Base-by-base conservation (phyloP, 1,140 invertebrate genomes). In the Pseudomyrmex dendroicus region DNA sequence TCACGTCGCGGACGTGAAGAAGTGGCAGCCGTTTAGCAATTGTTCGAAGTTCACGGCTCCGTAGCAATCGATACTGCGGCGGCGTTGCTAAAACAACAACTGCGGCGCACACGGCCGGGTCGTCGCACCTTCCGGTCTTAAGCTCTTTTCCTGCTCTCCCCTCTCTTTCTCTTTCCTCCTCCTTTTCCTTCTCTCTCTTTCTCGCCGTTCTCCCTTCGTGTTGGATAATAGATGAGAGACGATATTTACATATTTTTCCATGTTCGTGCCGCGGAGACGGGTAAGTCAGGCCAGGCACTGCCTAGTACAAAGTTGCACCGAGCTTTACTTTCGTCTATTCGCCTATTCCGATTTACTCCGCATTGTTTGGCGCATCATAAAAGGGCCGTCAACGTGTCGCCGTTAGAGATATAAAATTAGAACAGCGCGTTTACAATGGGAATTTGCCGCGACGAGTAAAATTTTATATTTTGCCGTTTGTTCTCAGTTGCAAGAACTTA, bases 241-340 rank as follows among this genome's bases (percentile, higher is more conserved):
- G 90, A 91, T 90, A 91, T 92, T 92, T 91, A 90, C 89, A 91
- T 91, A 92, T 91, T 92, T 92, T 91, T 91, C 90, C 89, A 90
- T 91, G 90, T 89, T 87, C 88, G 88, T 89, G 83, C 89, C 86
- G 85, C 73, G 85, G 85, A 83, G 82, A 86, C 85, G 86, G 89
- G 88, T 90, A 88, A 86, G 86, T 89, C 80, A 87, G 86, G 91
- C 90, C 73, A 91, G 92, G 91, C 82, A 92, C 92, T 57, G 87
- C 86, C 92, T 91, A 91, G 91, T 89, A 92, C 92, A 87, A 83
- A 87, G 82, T 88, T 88, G 73, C 86, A 87, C 84, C 85, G 67
- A 35, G 59, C 12, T 62, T 67, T 12, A 46, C 67, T 20, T 68
- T 56, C 48, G 77, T 77, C 66, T 70, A 77, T 78, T 78, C 66